These are phyloP conservation scores for Platycheirus rosarum DNA, from an alignment of 2,888 invertebrate species.

Conservation along the genomic window DNA sequence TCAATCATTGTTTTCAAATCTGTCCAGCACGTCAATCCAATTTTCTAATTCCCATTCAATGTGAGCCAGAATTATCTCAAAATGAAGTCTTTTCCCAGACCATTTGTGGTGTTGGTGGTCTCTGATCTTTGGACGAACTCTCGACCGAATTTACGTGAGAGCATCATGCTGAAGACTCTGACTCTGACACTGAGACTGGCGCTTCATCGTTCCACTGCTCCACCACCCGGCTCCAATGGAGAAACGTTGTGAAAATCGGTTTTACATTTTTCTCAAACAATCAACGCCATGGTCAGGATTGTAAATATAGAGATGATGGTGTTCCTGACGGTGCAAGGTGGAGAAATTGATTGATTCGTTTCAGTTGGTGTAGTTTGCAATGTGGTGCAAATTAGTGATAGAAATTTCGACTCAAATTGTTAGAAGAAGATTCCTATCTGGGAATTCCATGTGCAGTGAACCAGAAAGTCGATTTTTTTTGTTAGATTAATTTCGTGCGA, in stretches of 20 bases:
- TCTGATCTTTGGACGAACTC: constrained; percentile 57
- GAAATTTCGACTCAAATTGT: background rate
- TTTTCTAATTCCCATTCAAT: constrained; percentile 51
- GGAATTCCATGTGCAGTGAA: constrained; percentile 11
- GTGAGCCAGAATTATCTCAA: constrained; percentile 5
- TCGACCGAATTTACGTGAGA: constrained; percentile 62
- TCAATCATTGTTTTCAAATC: constrained; percentile 30
- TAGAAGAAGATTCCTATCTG: background rate
- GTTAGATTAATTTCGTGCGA: background rate
- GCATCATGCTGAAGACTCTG: constrained; percentile 2
- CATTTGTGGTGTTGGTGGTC: constrained; percentile 43
- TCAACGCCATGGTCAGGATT: constrained; percentile 42
- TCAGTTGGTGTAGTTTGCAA: constrained; percentile 11
- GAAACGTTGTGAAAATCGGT: constrained; percentile 56
- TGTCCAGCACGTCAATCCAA: constrained; percentile 59
- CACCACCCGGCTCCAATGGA: background rate
- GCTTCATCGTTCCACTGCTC: no score
- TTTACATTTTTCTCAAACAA: constrained; percentile 69
- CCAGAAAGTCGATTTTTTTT: constrained; percentile 24
- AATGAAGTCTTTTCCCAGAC: constrained; percentile 57
- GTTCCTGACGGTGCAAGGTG: constrained; percentile 5
- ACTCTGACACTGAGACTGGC: background rate
- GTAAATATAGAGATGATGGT: constrained; percentile 8
- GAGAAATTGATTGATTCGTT: constrained; percentile 63
- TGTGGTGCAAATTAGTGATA: constrained; percentile 42